A percentile compares a stretch with the other conserved stretches of the same genome.
These are phyloP conservation scores for Eulemur macaco DNA, from an alignment of 2,113 vertebrate genomes.

Conservation along the genomic window DNA sequence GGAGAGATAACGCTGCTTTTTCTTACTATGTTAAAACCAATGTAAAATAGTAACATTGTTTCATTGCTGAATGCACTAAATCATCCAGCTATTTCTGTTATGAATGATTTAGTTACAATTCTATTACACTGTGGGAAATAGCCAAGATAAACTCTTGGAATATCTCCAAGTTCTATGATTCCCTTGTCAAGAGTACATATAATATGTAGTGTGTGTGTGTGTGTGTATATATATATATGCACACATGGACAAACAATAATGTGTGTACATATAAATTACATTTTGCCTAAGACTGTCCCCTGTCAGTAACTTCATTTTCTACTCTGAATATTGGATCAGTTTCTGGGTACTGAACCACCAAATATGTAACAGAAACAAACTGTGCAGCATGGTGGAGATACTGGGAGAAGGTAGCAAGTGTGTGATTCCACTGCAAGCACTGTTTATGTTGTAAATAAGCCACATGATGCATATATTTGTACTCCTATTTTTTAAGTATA, in stretches of 20 bases:
- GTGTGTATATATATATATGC: background rate
- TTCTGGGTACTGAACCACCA: background rate
- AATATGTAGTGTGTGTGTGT: background rate
- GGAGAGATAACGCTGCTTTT: background rate
- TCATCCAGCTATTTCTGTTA: constrained; percentile 13
- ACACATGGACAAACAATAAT: no score
- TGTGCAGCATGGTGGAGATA: background rate
- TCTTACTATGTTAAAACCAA: background rate
- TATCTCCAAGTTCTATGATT: background rate
- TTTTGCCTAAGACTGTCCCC: background rate
- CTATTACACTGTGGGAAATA: constrained; percentile 1
- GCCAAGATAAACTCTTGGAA: background rate
- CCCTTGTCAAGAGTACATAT: background rate
- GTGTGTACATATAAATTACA: background rate
- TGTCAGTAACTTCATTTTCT: constrained; percentile 34
- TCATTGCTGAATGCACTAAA: background rate
- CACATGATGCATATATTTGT: background rate
- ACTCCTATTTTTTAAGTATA: background rate
- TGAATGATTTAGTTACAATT: constrained; percentile 5
- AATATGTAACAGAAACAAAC: background rate
- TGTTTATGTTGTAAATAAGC: constrained; percentile 35
- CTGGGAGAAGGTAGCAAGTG: background rate
- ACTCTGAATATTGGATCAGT: constrained; percentile 35
- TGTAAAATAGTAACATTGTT: background rate
- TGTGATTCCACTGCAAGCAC: background rate